Conservation (phyloP, 2,888 invertebrate species). For the Frankliniella fusca region DNA sequence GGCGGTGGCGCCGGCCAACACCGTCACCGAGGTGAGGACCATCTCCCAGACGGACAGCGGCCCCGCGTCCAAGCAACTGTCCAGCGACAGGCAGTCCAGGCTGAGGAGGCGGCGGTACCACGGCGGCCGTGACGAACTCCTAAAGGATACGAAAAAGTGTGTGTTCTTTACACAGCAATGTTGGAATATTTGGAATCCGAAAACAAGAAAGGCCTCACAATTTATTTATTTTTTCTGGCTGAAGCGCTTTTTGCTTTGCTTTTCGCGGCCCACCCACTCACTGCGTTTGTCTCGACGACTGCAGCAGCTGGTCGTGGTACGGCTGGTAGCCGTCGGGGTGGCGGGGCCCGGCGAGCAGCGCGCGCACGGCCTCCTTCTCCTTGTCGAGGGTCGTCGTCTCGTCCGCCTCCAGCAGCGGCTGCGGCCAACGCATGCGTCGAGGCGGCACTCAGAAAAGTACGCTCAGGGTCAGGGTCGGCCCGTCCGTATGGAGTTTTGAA, state of each 20-base stretch:
- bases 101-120: background rate
- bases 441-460: no score
- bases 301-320: conserved; percentile 20
- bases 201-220: no score
- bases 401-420: conserved; percentile 37
- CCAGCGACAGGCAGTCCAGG: conserved; percentile 27
- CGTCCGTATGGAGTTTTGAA: no score
- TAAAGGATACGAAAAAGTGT: no score
- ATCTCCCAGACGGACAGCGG: conserved; percentile 42
- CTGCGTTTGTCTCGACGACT: background rate
- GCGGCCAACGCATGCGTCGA: no score
- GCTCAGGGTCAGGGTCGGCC: no score
- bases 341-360: conserved; percentile 27
- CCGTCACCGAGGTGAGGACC: conserved; percentile 54
- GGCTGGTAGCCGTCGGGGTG: background rate
- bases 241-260: background rate
- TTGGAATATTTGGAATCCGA: no score
- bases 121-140: background rate
- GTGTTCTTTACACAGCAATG: no score
- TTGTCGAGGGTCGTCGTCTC: background rate
- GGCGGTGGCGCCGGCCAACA: conserved; percentile 57
- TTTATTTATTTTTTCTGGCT: no score
- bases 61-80: conserved; percentile 30
- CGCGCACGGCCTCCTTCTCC: conserved; percentile 2
- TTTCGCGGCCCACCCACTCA: background rate